Percentiles rank a stretch among this genome's conserved stretches.
Evolutionary conservation across 2,113 vertebrate species (phyloP).

Genomic region (Panurus biarmicus): DNA sequence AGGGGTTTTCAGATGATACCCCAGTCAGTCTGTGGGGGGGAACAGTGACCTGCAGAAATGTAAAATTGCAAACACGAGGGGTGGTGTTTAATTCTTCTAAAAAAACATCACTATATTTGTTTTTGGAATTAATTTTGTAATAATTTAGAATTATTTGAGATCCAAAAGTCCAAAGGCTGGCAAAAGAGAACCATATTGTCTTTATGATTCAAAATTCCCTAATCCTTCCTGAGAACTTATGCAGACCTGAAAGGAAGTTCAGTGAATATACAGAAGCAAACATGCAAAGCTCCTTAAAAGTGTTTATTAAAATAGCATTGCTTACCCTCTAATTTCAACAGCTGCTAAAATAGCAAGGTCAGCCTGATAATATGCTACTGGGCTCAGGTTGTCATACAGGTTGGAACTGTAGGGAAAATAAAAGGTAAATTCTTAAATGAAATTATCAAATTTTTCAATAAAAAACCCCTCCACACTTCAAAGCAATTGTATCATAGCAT

Average conservation of each 20-base stretch:
- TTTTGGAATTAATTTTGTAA: not conserved
- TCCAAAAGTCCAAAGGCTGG: not conserved
- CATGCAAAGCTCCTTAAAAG: not conserved
- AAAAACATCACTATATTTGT: not conserved
- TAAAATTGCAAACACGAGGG: not conserved
- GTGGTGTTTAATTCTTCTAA: not conserved
- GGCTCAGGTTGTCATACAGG: conserved; percentile 83
- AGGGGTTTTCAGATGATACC: not conserved
- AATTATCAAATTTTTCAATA: not conserved
- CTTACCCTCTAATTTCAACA: conserved; percentile 93
- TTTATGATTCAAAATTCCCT: not conserved
- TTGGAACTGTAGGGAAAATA: conserved; percentile 81
- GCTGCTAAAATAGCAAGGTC: conserved; percentile 85
- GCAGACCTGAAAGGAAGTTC: not conserved
- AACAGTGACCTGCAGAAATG: not conserved
- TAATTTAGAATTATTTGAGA: not conserved
- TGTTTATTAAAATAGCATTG: not conserved
- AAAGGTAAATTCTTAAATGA: not conserved
- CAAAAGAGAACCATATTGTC: not conserved
- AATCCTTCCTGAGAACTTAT: not conserved
- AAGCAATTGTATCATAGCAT: not conserved
- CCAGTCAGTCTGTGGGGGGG: not conserved
- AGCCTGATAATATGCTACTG: conserved; percentile 75
- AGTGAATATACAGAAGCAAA: not conserved
- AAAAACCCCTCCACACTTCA: not conserved